Base-by-base conservation (phyloP, 2,888 invertebrate species). In the Cheilosia vulpina region DNA sequence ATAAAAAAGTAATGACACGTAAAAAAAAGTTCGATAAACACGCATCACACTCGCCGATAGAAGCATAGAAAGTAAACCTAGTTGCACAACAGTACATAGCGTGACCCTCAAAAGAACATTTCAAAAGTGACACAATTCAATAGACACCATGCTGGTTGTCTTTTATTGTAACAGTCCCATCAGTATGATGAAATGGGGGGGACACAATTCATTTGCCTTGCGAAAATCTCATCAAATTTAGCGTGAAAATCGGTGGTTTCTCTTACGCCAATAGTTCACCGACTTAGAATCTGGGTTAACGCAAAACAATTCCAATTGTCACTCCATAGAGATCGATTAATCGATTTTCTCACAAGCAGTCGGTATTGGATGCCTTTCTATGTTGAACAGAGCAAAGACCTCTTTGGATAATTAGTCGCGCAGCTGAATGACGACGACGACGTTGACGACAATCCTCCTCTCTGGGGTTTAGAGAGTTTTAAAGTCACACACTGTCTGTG, bases 391-490 rank as follows among this genome's bases (percentile, higher is more conserved):
- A 80, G 76, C 85, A 85, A 85, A 85, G 85, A 85, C 80, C 85
- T 81, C 81, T 85, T 85, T 65, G 81, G 57, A 50, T 85, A 85
- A 85, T 85, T 81, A 81, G 85, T 81, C 72, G 81, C 72, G 58
- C 76, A 72, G 68, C 63, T 85, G 71, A 77, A 75, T 45, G 73
- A 57, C 45, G 62, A 66, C 45, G 62, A 66, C 63, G 77, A 71
- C 69, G 73, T 53, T 77, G 72, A 62, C 63, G 72, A 55, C 53
- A 72, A 65, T 84, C 69, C 75, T 80, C 75, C 65, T 60, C 63
- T 60, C 66, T 68, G 80, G 80, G 76, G 76, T 69, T 81, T 85
- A 79, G 84, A 76, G 80, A 85, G 75, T 80, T 85, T 76, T 21
- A 73, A 15, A 80, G 60, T 69, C 60, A 58, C 81, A 71, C 53